These are phyloP conservation scores for Proteles cristata DNA, from an alignment of 2,113 vertebrate species.

Conservation along the genomic window DNA sequence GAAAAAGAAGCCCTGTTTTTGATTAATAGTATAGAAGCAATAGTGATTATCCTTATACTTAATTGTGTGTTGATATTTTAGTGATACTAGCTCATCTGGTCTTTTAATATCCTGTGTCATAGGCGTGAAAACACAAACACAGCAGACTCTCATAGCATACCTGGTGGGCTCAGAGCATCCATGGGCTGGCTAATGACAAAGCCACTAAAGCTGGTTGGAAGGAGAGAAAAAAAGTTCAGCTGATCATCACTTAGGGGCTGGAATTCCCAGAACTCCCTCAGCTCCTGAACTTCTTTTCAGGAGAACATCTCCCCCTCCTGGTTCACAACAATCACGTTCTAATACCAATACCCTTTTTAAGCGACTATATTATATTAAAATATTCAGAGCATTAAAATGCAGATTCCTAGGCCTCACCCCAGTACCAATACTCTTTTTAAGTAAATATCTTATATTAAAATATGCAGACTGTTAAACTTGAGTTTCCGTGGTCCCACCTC, in stretches of 20 bases:
- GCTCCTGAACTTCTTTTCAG: not conserved
- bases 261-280: slow-evolving; percentile 1
- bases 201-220: not conserved
- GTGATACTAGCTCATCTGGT: not conserved
- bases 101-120: not conserved
- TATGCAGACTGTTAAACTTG: not conserved
- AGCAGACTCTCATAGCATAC: not conserved
- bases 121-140: not conserved
- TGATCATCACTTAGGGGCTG: not conserved
- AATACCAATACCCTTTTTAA: not conserved
- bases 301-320: not conserved
- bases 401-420: not conserved
- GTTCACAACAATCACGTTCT: not conserved
- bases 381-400: not conserved
- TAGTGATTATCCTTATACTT: not conserved
- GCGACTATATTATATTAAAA: not conserved
- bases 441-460: not conserved
- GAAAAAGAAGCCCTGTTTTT: not conserved
- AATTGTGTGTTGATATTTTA: not conserved
- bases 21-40: not conserved
- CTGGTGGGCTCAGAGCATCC: not conserved
- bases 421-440: not conserved
- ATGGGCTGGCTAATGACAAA: not conserved
- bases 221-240: not conserved
- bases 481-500: not conserved